phyloP scores from a whole-genome alignment of 2,797 vertebrate genomes.

The Ispidina picta region DNA sequence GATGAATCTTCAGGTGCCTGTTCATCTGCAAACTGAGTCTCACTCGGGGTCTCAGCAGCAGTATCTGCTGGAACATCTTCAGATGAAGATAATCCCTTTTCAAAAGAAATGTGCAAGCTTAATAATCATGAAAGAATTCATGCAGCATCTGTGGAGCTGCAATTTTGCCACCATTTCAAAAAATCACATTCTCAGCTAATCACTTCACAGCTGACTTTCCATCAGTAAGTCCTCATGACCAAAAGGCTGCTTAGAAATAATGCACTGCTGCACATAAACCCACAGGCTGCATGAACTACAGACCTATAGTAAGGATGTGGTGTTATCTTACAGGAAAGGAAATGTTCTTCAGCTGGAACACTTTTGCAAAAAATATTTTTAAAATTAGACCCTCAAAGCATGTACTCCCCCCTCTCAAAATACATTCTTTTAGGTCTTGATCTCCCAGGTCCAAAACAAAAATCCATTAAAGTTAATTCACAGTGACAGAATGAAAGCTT shows the following conservation, averaged over 20 bases:
- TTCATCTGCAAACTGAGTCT: conserved; percentile 55
- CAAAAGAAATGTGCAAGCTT: conserved; percentile 26
- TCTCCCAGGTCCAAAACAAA: background rate
- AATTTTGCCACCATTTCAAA: conserved; percentile 12
- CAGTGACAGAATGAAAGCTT: background rate
- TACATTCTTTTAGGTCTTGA: background rate
- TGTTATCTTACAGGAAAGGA: background rate
- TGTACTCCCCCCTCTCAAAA: background rate
- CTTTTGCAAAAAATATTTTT: background rate
- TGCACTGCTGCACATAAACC: background rate
- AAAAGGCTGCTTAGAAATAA: background rate
- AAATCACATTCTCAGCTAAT: background rate
- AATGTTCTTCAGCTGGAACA: background rate
- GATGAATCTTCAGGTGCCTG: conserved; percentile 42
- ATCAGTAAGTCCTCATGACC: background rate
- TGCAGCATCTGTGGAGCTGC: background rate
- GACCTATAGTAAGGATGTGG: background rate
- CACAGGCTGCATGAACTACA: background rate
- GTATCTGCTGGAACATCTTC: conserved; percentile 70
- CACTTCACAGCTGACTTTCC: background rate
- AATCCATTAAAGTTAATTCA: background rate
- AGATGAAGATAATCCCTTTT: conserved; percentile 61
- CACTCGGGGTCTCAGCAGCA: conserved; percentile 2
- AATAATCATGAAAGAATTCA: background rate
- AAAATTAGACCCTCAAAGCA: background rate